phyloP scores from a whole-genome alignment of 2,888 invertebrate species.

The Cryptocheilus praepositus region DNA sequence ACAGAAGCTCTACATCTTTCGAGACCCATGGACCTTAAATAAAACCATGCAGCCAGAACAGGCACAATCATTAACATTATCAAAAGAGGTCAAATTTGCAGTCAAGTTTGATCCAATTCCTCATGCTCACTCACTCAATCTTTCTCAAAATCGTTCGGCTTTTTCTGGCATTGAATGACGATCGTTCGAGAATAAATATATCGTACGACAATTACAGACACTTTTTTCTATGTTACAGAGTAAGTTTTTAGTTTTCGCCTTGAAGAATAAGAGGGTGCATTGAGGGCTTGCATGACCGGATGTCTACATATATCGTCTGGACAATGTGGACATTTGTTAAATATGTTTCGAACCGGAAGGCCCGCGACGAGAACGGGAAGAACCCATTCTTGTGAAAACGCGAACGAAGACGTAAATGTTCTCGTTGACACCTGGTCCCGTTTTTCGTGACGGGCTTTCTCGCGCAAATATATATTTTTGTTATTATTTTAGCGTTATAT shows the following conservation, averaged over 20 bases:
- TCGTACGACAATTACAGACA: no score
- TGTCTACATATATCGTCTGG: constrained; percentile 5
- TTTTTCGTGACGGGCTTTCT: constrained; percentile 18
- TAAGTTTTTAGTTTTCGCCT: constrained; percentile 6
- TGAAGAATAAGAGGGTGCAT: background rate
- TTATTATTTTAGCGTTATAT: background rate
- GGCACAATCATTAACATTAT: no score
- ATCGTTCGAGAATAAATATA: constrained; percentile 8
- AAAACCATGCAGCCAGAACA: no score
- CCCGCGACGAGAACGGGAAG: constrained; percentile 12
- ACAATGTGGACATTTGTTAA: constrained; percentile 28
- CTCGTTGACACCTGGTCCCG: constrained; percentile 20
- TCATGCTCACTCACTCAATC: background rate
- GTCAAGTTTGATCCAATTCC: no score
- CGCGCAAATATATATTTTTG: background rate
- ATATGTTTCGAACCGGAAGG: constrained; percentile 6
- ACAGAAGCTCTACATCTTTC: no score
- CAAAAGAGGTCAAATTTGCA: no score
- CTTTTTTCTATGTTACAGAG: background rate
- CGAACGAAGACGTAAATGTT: background rate
- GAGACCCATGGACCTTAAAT: no score
- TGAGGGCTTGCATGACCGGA: background rate
- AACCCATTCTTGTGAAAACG: constrained; percentile 27
- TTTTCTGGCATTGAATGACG: background rate
- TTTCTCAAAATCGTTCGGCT: background rate